phyloP scores from a whole-genome alignment of 92 coral and sea anemone species.

The Paramuricea clavata region DNA sequence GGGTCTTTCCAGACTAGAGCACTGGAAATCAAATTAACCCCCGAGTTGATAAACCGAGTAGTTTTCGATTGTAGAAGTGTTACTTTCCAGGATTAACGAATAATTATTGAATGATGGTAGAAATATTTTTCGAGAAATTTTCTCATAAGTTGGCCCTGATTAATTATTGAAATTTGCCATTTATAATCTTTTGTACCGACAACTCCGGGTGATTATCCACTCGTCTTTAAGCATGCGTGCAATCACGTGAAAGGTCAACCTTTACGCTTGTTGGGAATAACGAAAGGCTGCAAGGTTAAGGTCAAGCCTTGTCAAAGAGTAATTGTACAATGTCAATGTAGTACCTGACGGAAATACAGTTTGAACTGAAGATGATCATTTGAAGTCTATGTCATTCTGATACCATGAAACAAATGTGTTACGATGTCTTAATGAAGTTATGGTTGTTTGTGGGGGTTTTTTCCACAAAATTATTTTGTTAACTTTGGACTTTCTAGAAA shows the following conservation, averaged over 20 bases:
- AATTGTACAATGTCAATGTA: not conserved
- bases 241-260: not conserved
- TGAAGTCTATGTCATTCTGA: not conserved
- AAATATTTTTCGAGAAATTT: too few relatives aligned
- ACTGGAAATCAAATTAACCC: too few relatives aligned
- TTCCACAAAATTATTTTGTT: not conserved
- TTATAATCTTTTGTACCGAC: not conserved
- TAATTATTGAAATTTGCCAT: not conserved
- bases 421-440: not conserved
- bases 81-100: too few relatives aligned
- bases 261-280: not conserved
- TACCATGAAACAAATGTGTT: not conserved
- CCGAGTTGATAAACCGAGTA: too few relatives aligned
- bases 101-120: not conserved
- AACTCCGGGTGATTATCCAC: not conserved
- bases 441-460: slow-evolving; percentile 10
- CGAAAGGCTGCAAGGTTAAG: slow-evolving; percentile 12
- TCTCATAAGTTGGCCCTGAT: not conserved
- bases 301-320: not conserved
- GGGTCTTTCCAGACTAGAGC: slow-evolving; percentile 18
- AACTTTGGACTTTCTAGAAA: not conserved
- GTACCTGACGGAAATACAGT: slow-evolving; percentile 9
- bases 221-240: not conserved
- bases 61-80: too few relatives aligned
- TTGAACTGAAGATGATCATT: not conserved